Conservation (phyloP, 2,797 vertebrate genomes). For the Leontocebus nigricollis region DNA sequence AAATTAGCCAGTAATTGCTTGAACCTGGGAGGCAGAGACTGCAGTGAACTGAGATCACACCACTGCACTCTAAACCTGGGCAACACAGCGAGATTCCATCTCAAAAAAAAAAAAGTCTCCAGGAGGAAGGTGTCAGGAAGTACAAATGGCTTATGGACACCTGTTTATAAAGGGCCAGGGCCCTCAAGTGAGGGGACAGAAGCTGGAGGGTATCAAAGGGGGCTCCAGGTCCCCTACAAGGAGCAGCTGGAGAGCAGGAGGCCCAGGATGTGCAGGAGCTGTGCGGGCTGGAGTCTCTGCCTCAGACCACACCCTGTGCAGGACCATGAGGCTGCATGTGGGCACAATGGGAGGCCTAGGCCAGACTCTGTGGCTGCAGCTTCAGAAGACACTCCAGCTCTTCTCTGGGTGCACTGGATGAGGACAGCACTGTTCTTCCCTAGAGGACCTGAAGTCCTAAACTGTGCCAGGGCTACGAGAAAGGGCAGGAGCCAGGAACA, state of each 20-base stretch:
- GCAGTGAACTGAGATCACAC: rapidly evolving
- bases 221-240: background rate
- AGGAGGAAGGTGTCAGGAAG: background rate
- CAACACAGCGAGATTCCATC: rapidly evolving
- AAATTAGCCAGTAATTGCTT: background rate
- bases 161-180: background rate
- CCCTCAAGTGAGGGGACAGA: background rate
- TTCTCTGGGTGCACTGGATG: background rate
- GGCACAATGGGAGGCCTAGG: background rate
- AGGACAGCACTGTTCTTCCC: background rate
- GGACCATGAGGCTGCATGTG: background rate
- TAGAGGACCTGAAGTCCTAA: background rate
- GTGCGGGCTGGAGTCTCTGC: background rate
- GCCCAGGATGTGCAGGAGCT: too few relatives aligned
- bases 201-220: background rate
- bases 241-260: background rate
- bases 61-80: background rate
- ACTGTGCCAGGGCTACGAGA: background rate
- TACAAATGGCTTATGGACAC: background rate
- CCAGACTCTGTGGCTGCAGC: background rate
- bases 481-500: background rate
- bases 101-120: background rate
- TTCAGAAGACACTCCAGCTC: background rate
- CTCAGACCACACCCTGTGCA: background rate
- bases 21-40: background rate